Evolutionary conservation across 2,797 vertebrate genomes (phyloP), one percentile per base, ranked within the genome.

Genomic region (Rhyacichthys aspro): DNA sequence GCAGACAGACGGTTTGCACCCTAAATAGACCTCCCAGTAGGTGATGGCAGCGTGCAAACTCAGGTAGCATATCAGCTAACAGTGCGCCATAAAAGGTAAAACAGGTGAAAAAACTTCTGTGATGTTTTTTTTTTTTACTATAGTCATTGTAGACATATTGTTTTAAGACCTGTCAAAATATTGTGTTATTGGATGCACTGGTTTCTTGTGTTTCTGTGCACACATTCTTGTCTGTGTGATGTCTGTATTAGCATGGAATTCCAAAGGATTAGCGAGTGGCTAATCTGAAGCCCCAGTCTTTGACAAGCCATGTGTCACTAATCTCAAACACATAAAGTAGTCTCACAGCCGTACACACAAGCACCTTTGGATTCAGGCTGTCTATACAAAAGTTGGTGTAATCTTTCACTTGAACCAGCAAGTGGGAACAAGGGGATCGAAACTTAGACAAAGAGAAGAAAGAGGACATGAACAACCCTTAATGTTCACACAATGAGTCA

Each of bases 221-320:
- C 2, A 54, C 19, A 34, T 54, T 28, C 66, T 48, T 74, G 82
- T 70, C 69, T 84, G 69, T 65, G 74, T 82, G 86, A 90, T 87
- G 84, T 86, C 85, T 90, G 79, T 77, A 83, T 89, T 88, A 85
- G 78, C 68, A 45, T 72, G 83, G 81, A 80, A 86, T 86, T 84
- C 55, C 47, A 47, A 74, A 72, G 87, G 89, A 89, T 90, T 89
- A 90, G 70, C 12, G 19, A 79, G 70, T 57, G 67, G 78, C 80
- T 90, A 90, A 90, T 89, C 89, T 89, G 78, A 70, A 83, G 67
- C 87, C 78, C 68, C 80, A 82, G 86, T 90, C 83, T 89, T 89
- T 86, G 86, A 86, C 89, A 74, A 89, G 70, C 79, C 84, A 85
- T 85, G 87, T 88, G 89, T 90, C 85, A 90, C 89, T 90, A 90